phyloP scores from a whole-genome alignment of 2,797 vertebrate species.

The Chaunax sp. region DNA sequence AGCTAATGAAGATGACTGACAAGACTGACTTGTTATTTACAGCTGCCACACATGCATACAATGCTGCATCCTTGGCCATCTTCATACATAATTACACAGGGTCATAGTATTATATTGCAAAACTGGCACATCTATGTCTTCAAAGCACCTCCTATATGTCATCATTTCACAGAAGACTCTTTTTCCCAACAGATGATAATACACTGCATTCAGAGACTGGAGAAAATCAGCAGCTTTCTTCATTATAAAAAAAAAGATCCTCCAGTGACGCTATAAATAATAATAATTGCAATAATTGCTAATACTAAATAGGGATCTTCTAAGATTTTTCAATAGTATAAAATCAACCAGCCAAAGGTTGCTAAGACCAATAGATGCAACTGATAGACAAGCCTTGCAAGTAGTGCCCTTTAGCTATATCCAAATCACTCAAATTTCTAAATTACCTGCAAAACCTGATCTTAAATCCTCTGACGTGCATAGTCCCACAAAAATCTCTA shows the following conservation, averaged over 20 bases:
- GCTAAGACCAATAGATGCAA: conserved; percentile 45
- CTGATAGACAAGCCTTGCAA: conserved; percentile 17
- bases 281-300: conserved; percentile 52
- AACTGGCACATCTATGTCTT: neutral
- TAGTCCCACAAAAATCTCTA: conserved; percentile 5
- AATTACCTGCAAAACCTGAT: conserved; percentile 7
- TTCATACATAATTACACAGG: conserved; percentile 10
- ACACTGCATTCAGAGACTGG: conserved; percentile 11
- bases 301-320: conserved; percentile 35
- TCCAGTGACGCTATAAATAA: conserved; percentile 27
- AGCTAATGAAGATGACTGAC: conserved; percentile 10
- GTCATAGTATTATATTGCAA: conserved; percentile 16
- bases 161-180: conserved; percentile 6
- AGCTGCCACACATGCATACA: conserved; percentile 11
- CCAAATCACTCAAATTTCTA: conserved; percentile 4
- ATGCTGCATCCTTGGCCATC: conserved; percentile 4
- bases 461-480: conserved; percentile 30
- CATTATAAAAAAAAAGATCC: conserved; percentile 8
- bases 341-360: conserved; percentile 44
- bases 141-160: neutral
- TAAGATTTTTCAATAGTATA: conserved; percentile 30
- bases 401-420: conserved; percentile 14
- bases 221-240: conserved; percentile 24
- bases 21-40: conserved; percentile 27
- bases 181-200: neutral